phyloP scores from a whole-genome alignment of 2,888 invertebrate species.

The Mimas tiliae region DNA sequence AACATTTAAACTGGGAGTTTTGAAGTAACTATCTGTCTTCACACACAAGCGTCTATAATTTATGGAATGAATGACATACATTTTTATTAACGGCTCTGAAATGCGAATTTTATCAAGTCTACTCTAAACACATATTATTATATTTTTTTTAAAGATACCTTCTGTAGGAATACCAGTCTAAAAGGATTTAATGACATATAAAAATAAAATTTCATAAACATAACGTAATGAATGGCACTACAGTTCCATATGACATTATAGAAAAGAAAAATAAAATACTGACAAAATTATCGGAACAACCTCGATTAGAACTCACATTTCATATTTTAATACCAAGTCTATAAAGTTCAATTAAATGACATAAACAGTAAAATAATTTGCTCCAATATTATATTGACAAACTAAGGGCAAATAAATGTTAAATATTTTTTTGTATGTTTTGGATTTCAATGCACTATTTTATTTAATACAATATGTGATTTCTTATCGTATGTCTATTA shows the following conservation, averaged over 20 bases:
- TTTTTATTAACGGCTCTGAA: not conserved
- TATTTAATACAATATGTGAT: not conserved
- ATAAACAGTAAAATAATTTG: not conserved
- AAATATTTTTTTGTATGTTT: too few relatives aligned
- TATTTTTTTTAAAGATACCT: not conserved
- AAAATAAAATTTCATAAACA: slow-evolving; percentile 32
- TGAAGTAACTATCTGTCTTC: too few relatives aligned
- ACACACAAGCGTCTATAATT: slow-evolving; percentile 5
- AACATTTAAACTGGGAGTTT: not conserved
- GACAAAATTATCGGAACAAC: not conserved
- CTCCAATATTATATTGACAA: slow-evolving; percentile 4
- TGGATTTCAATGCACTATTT: not conserved
- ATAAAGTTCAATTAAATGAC: not conserved
- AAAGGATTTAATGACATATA: not conserved
- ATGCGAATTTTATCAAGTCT: not conserved
- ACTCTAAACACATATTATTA: not conserved
- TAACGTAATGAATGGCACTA: slow-evolving; percentile 33
- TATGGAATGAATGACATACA: slow-evolving; percentile 16
- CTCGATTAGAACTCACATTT: slow-evolving; percentile 5
- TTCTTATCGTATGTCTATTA: not conserved
- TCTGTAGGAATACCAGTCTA: not conserved
- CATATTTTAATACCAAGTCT: not conserved
- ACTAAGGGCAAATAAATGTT: not conserved
- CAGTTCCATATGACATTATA: slow-evolving; percentile 26
- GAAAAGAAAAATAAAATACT: slow-evolving; percentile 16